Conservation (phyloP, 2,797 vertebrate species). For the Periparus ater region DNA sequence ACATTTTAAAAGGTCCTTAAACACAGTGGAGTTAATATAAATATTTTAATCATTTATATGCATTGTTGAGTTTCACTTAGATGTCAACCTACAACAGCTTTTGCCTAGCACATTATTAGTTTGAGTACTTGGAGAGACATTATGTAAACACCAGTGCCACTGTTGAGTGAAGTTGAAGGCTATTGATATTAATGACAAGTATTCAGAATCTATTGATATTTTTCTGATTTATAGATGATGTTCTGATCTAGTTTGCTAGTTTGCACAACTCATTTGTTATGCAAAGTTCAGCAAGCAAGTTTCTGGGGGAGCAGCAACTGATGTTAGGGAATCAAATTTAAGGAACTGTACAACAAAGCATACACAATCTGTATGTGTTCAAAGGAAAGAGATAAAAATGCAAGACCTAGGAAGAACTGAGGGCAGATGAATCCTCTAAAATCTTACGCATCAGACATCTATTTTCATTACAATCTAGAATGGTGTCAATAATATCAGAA, state of each 20-base stretch:
- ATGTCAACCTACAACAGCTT: slow-evolving; percentile 2
- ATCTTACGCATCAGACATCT: background rate
- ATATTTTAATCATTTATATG: slow-evolving; percentile 60
- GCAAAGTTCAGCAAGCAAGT: background rate
- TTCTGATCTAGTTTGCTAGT: background rate
- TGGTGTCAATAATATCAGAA: background rate
- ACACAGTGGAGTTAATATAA: slow-evolving; percentile 44
- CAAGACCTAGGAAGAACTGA: background rate
- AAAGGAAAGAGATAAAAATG: background rate
- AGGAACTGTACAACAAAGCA: background rate
- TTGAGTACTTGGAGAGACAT: background rate
- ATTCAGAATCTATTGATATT: slow-evolving; percentile 15
- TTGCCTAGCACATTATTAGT: slow-evolving; percentile 19
- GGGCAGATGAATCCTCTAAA: background rate
- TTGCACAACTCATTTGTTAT: background rate
- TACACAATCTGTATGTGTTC: accelerated
- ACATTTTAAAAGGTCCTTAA: slow-evolving; percentile 61
- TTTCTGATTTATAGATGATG: background rate
- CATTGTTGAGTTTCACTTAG: slow-evolving; percentile 19
- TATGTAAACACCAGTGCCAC: slow-evolving; percentile 2
- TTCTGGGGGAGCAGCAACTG: background rate
- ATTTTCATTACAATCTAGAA: background rate
- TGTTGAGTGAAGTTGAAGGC: background rate
- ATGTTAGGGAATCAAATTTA: background rate
- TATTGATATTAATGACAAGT: background rate